Evolutionary conservation across 1,140 invertebrate genomes (phyloP), one percentile per base, ranked within the genome.

Genomic region (Manduca sexta): DNA sequence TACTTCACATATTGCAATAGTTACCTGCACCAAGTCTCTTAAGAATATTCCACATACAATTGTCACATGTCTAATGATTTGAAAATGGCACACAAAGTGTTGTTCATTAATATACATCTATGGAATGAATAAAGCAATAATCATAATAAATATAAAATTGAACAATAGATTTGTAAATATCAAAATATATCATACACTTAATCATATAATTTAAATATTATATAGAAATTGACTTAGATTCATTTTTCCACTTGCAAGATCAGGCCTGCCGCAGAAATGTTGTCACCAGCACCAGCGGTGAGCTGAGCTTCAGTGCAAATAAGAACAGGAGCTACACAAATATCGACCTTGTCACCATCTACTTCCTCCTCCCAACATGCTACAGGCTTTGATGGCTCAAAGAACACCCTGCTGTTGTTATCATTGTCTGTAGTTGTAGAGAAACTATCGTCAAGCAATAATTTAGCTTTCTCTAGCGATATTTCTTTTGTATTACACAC

Each of bases 271-370:
- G 94, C 93, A 1, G 94, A 96, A 49, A 97, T 94, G 67, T 96
- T 97, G 73, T 97, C 95, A 1, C 95, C 95, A 10, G 94, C 94
- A 0, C 95, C 95, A 0, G 92, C 94, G 11, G 95, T 96, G 64
- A 96, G 91, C 37, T 91, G 89, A 1, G 93, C 93, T 57, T 94
- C 86, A 0, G 93, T 95, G 64, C 95, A 97, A 0, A 97, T 94
- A 3, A 96, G 76, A 2, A 95, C 94, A 1, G 95, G 94, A 0
- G 95, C 93, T 1, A 96, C 88, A 77, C 95, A 97, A 30, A 96
- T 90, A 56, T 93, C 86, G 6, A 93, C 88, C 35, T 88, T 52
- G 12, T 83, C 64, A 4, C 85, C 76, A 31, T 79, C 73, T 10
- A 87, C 60, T 39, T 83, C 72, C 74, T 96, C 95, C 1, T 91